Evolutionary conservation across 2,888 invertebrate genomes (phyloP).

Genomic region (Cephus sareptanus): DNA sequence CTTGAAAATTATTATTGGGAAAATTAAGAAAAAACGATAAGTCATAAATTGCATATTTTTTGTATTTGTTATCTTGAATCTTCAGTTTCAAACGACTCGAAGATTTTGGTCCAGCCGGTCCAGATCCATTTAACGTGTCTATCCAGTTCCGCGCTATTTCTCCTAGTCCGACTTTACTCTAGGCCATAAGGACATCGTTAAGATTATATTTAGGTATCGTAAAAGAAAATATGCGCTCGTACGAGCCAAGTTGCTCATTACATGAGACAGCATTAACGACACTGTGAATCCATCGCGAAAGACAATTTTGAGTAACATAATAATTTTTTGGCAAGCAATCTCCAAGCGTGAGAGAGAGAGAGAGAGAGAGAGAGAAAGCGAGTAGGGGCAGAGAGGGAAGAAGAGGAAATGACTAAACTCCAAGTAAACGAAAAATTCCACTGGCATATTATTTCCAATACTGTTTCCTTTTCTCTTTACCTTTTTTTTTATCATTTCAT

Average conservation of each 20-base stretch:
- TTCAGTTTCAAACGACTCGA: too few species aligned
- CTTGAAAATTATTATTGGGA: background rate
- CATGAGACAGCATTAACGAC: constrained; percentile 61
- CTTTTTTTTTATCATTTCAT: background rate
- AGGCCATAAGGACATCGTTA: constrained; percentile 60
- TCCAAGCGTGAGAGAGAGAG: background rate
- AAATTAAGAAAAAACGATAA: background rate
- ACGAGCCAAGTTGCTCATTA: constrained; percentile 65
- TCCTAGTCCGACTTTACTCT: constrained; percentile 27
- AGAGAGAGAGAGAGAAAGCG: background rate
- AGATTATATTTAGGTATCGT: constrained; percentile 65
- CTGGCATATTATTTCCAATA: background rate
- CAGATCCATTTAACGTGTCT: background rate
- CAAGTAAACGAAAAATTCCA: background rate
- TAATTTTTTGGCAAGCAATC: background rate
- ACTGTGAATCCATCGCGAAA: background rate
- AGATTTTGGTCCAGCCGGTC: background rate
- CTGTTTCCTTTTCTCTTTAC: background rate
- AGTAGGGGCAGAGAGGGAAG: too few species aligned
- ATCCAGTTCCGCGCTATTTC: background rate
- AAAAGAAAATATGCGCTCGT: constrained; percentile 64
- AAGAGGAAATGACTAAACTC: background rate
- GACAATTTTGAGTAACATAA: background rate
- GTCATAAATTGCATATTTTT: background rate
- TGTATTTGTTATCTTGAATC: too few species aligned